These are phyloP conservation scores for Dinomys branickii DNA, from an alignment of 2,113 vertebrate species.

Conservation along the genomic window DNA sequence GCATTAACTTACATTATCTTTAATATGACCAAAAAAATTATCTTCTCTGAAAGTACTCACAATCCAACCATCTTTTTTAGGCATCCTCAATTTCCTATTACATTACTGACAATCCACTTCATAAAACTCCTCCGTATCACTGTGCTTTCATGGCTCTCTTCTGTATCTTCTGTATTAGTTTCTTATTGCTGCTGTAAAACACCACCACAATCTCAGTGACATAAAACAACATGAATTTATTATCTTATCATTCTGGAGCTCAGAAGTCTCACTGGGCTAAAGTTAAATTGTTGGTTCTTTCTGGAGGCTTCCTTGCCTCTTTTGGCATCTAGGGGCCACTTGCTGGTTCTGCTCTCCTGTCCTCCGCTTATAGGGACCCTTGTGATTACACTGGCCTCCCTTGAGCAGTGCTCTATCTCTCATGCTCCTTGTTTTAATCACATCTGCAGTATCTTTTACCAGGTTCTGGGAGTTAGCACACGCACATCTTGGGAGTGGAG, in stretches of 20 bases:
- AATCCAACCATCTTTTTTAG: neutral
- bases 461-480: neutral
- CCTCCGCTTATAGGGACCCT: neutral
- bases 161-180: neutral
- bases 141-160: neutral
- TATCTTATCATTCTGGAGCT: neutral
- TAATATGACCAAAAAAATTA: neutral
- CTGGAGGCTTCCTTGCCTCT: neutral
- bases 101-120: too few relatives aligned
- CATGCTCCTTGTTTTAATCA: neutral
- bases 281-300: neutral
- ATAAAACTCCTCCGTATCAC: neutral
- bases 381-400: neutral
- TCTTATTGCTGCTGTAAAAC: neutral
- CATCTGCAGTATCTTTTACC: neutral
- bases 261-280: neutral
- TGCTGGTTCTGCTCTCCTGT: neutral
- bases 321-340: neutral
- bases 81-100: neutral
- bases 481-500: too few relatives aligned
- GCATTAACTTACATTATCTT: neutral
- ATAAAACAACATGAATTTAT: neutral
- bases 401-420: neutral
- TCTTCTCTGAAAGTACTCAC: neutral
- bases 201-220: neutral